Conservation (phyloP, 2,888 invertebrate genomes). For the Endotricha flammealis region DNA sequence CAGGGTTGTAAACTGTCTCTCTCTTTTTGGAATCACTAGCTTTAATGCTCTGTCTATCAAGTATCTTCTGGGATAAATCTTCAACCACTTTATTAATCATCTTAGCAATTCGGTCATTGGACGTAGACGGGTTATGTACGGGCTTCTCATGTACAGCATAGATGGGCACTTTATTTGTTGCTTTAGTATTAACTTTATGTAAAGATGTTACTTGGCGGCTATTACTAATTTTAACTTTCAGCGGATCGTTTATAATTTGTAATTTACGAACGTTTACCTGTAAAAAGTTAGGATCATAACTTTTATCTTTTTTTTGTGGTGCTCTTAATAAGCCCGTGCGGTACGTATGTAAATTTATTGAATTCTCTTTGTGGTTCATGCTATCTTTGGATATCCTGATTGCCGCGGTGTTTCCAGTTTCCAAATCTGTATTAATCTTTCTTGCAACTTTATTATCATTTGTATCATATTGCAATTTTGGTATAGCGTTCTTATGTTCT, state of each 20-base stretch:
- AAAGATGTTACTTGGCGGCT: conserved; percentile 16
- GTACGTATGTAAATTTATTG: no score
- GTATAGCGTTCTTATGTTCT: no score
- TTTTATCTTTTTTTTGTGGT: conserved; percentile 1
- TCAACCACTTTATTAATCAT: conserved; percentile 26
- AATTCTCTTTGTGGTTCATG: no score
- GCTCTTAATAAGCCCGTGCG: no score
- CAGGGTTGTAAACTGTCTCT: conserved; percentile 22
- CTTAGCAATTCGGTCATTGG: conserved; percentile 25
- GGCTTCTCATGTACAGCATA: conserved; percentile 15
- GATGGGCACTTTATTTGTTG: conserved; percentile 22
- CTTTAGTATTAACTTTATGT: conserved; percentile 19
- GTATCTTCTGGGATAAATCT: conserved; percentile 27
- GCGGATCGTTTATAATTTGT: conserved; percentile 28
- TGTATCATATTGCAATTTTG: no score
- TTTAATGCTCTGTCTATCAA: conserved; percentile 24
- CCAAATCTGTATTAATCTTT: no score
- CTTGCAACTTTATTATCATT: no score
- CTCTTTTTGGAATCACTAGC: conserved; percentile 23
- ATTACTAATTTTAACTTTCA: conserved; percentile 29
- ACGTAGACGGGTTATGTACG: conserved; percentile 14
- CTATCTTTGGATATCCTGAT: no score
- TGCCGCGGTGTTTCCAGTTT: no score
- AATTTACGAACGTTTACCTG: conserved; percentile 33
- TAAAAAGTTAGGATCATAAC: conserved; percentile 19